These are phyloP conservation scores for Oxystoma pomonae DNA, from an alignment of 2,888 invertebrate genomes.

Conservation along the genomic window DNA sequence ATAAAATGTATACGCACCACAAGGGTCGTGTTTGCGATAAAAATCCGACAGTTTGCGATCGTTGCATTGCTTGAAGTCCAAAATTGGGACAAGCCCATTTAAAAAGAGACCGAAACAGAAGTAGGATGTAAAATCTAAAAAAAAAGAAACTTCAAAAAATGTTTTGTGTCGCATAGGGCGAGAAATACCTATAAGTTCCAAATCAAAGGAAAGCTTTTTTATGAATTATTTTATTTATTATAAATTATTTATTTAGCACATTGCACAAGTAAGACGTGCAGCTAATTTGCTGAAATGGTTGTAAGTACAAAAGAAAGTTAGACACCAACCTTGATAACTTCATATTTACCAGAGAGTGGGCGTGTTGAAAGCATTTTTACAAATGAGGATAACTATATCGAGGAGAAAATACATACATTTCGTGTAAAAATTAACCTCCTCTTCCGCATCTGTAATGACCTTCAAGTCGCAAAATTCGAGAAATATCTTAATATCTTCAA, in stretches of 20 bases:
- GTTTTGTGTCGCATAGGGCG: too few relatives aligned
- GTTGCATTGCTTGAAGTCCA: slow-evolving; percentile 9
- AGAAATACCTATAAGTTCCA: too few relatives aligned
- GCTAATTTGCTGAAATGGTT: too few relatives aligned
- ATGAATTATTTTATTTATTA: too few relatives aligned
- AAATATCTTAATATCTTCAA: slow-evolving; percentile 7
- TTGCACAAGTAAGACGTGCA: too few relatives aligned
- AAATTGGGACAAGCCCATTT: slow-evolving; percentile 7
- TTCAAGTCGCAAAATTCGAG: slow-evolving; percentile 8
- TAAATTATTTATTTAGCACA: too few relatives aligned
- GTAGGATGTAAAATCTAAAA: slow-evolving; percentile 13
- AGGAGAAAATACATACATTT: slow-evolving; percentile 10
- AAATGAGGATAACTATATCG: too few relatives aligned
- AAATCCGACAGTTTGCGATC: slow-evolving; percentile 15
- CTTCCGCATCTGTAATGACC: slow-evolving; percentile 11
- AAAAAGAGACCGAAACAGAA: slow-evolving; percentile 6
- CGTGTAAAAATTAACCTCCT: slow-evolving; percentile 10
- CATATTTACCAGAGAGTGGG: too few relatives aligned
- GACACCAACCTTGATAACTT: too few relatives aligned
- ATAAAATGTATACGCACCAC: slow-evolving; percentile 8
- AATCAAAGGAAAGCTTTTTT: too few relatives aligned
- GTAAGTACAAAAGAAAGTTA: too few relatives aligned
- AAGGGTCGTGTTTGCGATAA: slow-evolving; percentile 22
- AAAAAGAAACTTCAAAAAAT: neutral
- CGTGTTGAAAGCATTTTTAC: too few relatives aligned